phyloP scores from a whole-genome alignment of 2,888 invertebrate species.

The Diaprepes abbreviatus region DNA sequence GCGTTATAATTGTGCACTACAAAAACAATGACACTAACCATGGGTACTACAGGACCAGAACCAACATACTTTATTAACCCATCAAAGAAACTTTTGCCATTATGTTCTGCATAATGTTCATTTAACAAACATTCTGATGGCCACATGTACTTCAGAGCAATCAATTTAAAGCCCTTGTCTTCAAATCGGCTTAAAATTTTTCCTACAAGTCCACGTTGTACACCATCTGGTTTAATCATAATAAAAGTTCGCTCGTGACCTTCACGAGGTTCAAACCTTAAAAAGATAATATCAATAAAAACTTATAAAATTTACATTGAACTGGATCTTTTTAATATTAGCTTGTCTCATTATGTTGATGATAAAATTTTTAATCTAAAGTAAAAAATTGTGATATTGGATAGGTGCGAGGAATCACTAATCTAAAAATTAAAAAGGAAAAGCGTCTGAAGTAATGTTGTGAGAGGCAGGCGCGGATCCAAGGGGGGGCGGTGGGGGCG shows the following conservation, averaged over 20 bases:
- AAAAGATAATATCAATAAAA: background rate
- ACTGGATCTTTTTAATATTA: too few relatives aligned
- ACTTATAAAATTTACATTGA: too few relatives aligned
- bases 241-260: constrained; percentile 91
- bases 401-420: too few relatives aligned
- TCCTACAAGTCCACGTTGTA: constrained; percentile 94
- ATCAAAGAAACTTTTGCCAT: constrained; percentile 90
- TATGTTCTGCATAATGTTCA: constrained; percentile 93
- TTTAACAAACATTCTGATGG: constrained; percentile 85
- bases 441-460: too few relatives aligned
- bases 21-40: constrained; percentile 69
- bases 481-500: too few relatives aligned
- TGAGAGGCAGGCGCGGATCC: too few relatives aligned
- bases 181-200: constrained; percentile 96
- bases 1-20: background rate
- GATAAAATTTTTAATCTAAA: too few relatives aligned
- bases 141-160: constrained; percentile 93
- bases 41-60: constrained; percentile 92
- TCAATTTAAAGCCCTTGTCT: constrained; percentile 94
- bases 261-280: constrained; percentile 11
- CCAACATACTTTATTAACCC: constrained; percentile 74
- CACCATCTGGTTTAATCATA: constrained; percentile 98
- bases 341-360: too few relatives aligned
- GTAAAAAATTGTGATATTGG: too few relatives aligned
- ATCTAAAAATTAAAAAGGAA: too few relatives aligned